A percentile compares a stretch with the other conserved stretches of the same genome.
These are phyloP conservation scores for Sus cebifrons DNA, from an alignment of 2,797 vertebrate species.

Conservation along the genomic window DNA sequence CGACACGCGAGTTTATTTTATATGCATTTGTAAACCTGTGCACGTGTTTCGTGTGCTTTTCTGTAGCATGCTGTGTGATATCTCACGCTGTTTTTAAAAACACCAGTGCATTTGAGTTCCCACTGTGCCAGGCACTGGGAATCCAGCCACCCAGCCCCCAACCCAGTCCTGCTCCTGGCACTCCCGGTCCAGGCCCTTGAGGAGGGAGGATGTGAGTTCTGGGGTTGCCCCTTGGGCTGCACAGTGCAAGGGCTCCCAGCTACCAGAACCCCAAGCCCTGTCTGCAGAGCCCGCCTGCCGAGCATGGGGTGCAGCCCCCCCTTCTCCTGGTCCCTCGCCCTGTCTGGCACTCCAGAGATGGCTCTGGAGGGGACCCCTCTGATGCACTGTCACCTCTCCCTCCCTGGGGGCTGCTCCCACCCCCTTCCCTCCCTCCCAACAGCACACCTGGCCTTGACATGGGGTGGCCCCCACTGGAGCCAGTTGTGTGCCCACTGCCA, in stretches of 20 bases:
- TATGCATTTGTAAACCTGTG: not conserved
- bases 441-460: not conserved
- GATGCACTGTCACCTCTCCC: too few relatives aligned
- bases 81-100: not conserved
- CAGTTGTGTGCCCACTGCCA: not conserved
- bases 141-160: not conserved
- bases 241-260: fast-evolving
- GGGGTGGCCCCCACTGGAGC: not conserved
- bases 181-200: fast-evolving
- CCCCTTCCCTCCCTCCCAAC: not conserved
- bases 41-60: not conserved
- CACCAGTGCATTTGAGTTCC: fast-evolving
- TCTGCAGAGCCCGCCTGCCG: not conserved
- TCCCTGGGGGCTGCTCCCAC: too few relatives aligned
- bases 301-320: not conserved
- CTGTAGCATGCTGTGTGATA: not conserved
- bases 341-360: not conserved
- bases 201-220: fast-evolving
- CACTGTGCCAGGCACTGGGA: not conserved
- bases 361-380: too few relatives aligned
- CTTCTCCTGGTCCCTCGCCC: not conserved
- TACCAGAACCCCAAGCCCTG: fast-evolving
- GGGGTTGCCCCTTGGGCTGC: not conserved
- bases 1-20: fast-evolving
- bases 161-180: not conserved